Evolutionary conservation across 2,797 vertebrate species (phyloP), one percentile per base, ranked within the genome.

Genomic region (Tamandua tetradactyla): DNA sequence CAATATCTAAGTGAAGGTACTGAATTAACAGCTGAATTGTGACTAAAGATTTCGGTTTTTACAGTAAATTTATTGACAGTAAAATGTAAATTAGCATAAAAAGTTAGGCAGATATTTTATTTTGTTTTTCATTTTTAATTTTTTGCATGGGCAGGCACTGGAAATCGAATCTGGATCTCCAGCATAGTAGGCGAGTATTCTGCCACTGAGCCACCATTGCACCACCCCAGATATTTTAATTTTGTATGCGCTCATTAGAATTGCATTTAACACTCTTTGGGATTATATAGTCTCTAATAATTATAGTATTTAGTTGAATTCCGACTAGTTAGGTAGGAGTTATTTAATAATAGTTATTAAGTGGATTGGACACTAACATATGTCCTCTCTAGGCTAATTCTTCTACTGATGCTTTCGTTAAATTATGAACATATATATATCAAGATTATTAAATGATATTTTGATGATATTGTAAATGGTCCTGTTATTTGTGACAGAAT

Each of bases 401-500:
- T 83, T 79, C 59, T 52, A 57, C 20, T 59, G n/a, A n/a, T 92
- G 8, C 83, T 89, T 88, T 85, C n/a, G 55, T 89, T 92, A 68
- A 85, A 40, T 92, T 84, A 55, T 57, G 35, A 72, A 42, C 7
- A 72, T 80, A 88, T 87, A 95, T 78, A 69, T 52, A 35, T 52
- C 59, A 92, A 14, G 61, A 86, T 27, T 87, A 37, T 87, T 90
- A 93, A 40, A 14, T 72, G 42, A 44, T 86, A 89, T 82, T 64
- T 69, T 82, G 44, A 37, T 52, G 27, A 23, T 78, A 40, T 13
- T 86, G 32, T 76, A 81, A 80, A 23, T 79, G 25, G 4, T 82
- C 10, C 1, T 61, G 9, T 68, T 15, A 64, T 87, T 96, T 74
- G 85, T 96, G 79, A 72, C 55, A 87, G 84, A 95, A 78, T 90